Evolutionary conservation across 2,888 invertebrate species (phyloP), one percentile per base, ranked within the genome.

Genomic region (Drosophila mercatorum): DNA sequence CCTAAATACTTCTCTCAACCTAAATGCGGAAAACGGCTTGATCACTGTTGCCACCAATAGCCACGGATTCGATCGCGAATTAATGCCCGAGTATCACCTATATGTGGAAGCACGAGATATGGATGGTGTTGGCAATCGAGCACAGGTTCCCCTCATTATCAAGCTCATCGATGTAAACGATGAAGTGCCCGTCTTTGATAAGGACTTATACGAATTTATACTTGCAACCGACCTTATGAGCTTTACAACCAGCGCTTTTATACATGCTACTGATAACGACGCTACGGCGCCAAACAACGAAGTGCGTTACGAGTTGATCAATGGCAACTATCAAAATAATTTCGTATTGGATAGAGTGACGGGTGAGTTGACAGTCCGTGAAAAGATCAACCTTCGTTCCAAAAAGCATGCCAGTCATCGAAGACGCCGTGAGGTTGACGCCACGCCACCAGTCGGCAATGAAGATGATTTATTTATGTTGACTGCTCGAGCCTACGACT

Each of bases 31-130:
- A 68, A 95, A 96, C 14, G 98, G 98, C 43, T 92, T 95, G 59
- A 96, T 99, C 82, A 96, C 96, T 6, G 96, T 98, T 40, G 95
- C 95, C 41, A 95, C 95, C 52, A 95, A 96, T 84, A 95, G 95
- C 74, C 95, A 96, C 81, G 95, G 95, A 31, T 95, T 98, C 78
- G 98, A 99, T 93, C 95, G 97, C 46, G 98, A 98, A 93, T 94
- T 94, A 41, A 95, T 95, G 93, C 94, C 96, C 81, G 95, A 95
- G 82, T 95, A 97, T 92, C 95, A 95, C 91, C 94, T 98, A 83
- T 95, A 95, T 90, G 96, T 98, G 73, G 96, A 97, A 94, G 98
- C 98, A 72, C 95, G 96, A 78, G 98, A 98, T 93, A 96, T 96
- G 91, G 96, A 97, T 84, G 97, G 97, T 61, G 94, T 94, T 84